Base-by-base conservation (phyloP, 2,113 vertebrate genomes). In the Gadus macrocephalus region DNA sequence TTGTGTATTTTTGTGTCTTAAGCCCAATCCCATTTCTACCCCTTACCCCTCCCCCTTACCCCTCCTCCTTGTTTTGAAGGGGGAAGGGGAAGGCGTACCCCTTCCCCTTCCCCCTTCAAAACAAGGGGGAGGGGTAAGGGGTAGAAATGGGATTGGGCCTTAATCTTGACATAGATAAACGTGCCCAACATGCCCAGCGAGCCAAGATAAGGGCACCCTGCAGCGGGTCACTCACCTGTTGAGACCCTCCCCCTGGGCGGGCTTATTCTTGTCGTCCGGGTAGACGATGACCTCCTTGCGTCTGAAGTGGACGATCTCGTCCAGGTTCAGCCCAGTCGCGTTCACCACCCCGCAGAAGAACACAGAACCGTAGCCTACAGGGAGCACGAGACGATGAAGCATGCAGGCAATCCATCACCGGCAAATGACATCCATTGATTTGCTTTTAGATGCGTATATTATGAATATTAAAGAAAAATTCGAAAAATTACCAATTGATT, bases 271-370 rank as follows among this genome's bases (percentile, higher is more conserved):
- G 28, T 99, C 97, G 0, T 98, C 95, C 0, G 95, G 92, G 77
- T 99, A 99, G 15, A 99, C 93, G 1, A 98, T 96, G 19, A 99
- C 95, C 80, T 99, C 97, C 87, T 98, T 98, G 17, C 95, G 91
- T 58, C 97, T 92, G 82, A 99, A 95, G 75, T 98, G 95, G 1
- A 98, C 96, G 0, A 98, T 95, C 25, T 97, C 94, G 53, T 99
- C 97, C 3, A 99, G 89, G 76, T 96, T 96, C 62, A 98, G 64
- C 69, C 94, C 93, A 0, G 92, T 93, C 19, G 97, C 76, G 61
- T 95, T 96, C 15, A 98, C 85, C 68, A 92, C 91, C 1, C 96
- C 97, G 53, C 95, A 92, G 3, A 98, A 98, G 89, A 93, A 98
- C 72, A 98, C 91, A 0, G 97, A 98, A 2, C 97, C 97, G 11